Conservation (phyloP, 2,797 vertebrate genomes). For the Clangula hyemalis region DNA sequence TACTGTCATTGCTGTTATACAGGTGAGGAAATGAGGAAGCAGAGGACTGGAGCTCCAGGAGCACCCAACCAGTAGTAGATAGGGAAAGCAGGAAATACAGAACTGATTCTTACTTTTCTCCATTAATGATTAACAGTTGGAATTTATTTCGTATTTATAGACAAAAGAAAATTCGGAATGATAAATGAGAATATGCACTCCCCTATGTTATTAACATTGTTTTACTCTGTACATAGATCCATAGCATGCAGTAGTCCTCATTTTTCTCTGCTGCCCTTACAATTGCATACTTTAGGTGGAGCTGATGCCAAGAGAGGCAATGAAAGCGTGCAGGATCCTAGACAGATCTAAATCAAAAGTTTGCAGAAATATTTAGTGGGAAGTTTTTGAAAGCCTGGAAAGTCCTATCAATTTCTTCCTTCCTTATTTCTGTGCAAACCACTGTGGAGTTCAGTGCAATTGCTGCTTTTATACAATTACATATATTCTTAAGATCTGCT, state of each 20-base stretch:
- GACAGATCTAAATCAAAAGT: not conserved
- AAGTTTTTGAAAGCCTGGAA: not conserved
- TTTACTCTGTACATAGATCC: not conserved
- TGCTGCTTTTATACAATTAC: not conserved
- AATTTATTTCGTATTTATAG: not conserved
- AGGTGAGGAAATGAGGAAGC: not conserved
- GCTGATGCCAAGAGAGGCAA: not conserved
- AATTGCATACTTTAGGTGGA: not conserved
- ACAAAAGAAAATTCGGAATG: not conserved
- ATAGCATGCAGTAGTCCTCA: not conserved
- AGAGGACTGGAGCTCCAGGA: not conserved
- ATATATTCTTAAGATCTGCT: not conserved
- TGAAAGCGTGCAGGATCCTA: not conserved
- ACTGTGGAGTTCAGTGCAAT: not conserved
- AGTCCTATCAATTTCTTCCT: not conserved
- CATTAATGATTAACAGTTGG: not conserved
- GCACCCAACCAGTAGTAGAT: not conserved
- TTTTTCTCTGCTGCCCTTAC: not conserved
- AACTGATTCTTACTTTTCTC: not conserved
- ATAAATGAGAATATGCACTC: not conserved
- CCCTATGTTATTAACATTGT: not conserved
- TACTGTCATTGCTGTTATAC: not conserved
- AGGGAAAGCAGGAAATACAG: not conserved
- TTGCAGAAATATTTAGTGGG: not conserved
- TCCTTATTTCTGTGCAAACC: not conserved